Percentiles rank a stretch among this genome's conserved stretches.
These are phyloP conservation scores for Lytechinus pictus DNA, from an alignment of 35 echinoderm and acorn worm genomes.

Conservation along the genomic window DNA sequence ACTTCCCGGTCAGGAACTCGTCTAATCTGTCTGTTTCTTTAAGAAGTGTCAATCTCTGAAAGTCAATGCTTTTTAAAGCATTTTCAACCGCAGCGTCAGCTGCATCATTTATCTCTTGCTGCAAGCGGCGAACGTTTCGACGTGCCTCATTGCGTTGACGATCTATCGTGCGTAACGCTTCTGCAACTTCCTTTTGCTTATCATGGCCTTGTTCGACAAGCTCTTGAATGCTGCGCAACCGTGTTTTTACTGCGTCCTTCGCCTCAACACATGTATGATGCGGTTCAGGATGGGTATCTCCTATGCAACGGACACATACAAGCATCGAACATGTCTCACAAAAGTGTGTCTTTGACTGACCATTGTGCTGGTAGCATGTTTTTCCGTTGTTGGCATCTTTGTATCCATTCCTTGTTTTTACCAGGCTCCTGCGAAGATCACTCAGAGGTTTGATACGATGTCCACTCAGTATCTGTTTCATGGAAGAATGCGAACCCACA, in stretches of 20 bases:
- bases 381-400: slow-evolving; percentile 20
- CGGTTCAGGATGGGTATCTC: slow-evolving; percentile 29
- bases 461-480: slow-evolving; percentile 41
- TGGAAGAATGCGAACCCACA: background rate
- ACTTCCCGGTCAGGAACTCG: slow-evolving; percentile 18
- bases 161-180: slow-evolving; percentile 25
- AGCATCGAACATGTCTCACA: slow-evolving; percentile 44
- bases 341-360: slow-evolving; percentile 28
- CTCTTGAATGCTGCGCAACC: slow-evolving; percentile 36
- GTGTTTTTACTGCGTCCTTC: background rate
- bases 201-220: slow-evolving; percentile 8
- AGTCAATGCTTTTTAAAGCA: slow-evolving; percentile 37
- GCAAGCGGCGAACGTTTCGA: background rate
- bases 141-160: slow-evolving; percentile 43
- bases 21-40: slow-evolving; percentile 37
- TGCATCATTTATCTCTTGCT: slow-evolving; percentile 32
- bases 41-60: background rate
- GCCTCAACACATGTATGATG: slow-evolving; percentile 4
- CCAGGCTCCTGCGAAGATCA: slow-evolving; percentile 16
- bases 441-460: slow-evolving; percentile 27
- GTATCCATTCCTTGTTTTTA: slow-evolving; percentile 27
- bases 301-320: background rate
- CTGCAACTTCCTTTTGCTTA: slow-evolving; percentile 42
- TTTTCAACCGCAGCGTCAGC: slow-evolving; percentile 39
- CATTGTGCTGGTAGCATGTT: slow-evolving; percentile 35